These are phyloP conservation scores for Opisthocomus hoazin DNA, from an alignment of 2,113 vertebrate species.

Conservation along the genomic window DNA sequence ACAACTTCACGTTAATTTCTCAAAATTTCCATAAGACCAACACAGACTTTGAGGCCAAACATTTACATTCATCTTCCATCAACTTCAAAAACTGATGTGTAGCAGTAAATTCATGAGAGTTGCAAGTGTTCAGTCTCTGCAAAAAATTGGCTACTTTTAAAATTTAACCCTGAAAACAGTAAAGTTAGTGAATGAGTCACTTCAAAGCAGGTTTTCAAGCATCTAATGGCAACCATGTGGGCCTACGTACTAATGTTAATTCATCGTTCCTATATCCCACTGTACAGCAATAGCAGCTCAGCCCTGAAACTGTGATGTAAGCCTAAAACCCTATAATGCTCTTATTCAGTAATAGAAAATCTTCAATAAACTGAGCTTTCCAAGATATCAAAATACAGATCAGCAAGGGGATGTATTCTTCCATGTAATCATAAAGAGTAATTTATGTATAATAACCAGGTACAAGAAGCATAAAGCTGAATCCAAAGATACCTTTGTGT, in stretches of 20 bases:
- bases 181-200: not conserved
- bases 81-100: constrained; percentile 3
- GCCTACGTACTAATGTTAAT: not conserved
- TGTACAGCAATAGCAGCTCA: not conserved
- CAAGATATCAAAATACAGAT: not conserved
- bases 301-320: not conserved
- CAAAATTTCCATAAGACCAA: not conserved
- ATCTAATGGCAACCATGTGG: not conserved
- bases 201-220: not conserved
- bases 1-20: not conserved
- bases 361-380: constrained; percentile 11
- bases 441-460: not conserved
- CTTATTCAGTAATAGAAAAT: not conserved
- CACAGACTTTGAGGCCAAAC: not conserved
- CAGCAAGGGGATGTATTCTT: not conserved
- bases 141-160: not conserved
- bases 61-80: constrained; percentile 28
- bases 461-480: not conserved
- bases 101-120: constrained; percentile 17
- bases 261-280: not conserved
- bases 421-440: not conserved
- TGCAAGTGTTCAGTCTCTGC: not conserved
- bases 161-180: not conserved
- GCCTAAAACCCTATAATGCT: not conserved
- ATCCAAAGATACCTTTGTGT: not conserved